Conservation (phyloP, 2,113 vertebrate species). For the Hyaena hyaena region DNA sequence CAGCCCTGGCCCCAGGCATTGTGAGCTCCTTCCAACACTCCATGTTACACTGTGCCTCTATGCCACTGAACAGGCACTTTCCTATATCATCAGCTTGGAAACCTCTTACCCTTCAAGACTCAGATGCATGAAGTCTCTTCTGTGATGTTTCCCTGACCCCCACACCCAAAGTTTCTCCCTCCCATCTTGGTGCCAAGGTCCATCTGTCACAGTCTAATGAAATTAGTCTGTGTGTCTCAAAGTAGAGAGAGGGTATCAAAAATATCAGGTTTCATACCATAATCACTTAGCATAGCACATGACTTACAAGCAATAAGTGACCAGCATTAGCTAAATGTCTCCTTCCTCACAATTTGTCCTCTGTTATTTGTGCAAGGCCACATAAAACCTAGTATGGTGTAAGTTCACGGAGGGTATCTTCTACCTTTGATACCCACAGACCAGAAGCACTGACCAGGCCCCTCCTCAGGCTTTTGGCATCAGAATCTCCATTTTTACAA, state of each 20-base stretch:
- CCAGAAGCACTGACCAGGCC: accelerated
- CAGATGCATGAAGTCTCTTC: neutral
- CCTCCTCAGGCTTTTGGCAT: neutral
- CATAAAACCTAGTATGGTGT: accelerated
- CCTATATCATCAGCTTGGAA: neutral
- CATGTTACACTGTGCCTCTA: neutral
- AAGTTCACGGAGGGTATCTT: neutral
- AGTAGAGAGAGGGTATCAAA: neutral
- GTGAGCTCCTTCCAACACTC: neutral
- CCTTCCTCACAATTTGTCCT: neutral
- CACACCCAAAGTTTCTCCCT: neutral
- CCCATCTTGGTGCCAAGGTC: neutral
- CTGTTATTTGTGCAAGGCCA: neutral
- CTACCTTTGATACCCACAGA: neutral
- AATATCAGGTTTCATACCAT: neutral
- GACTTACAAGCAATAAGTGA: neutral
- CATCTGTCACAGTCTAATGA: neutral
- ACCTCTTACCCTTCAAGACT: neutral
- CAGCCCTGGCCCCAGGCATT: neutral
- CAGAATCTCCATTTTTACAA: neutral
- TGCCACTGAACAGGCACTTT: neutral
- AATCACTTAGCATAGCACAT: neutral
- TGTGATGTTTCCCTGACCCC: neutral
- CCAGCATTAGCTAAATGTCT: neutral
- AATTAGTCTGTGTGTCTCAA: neutral